Base-by-base conservation (phyloP, 2,113 vertebrate species). In the Holacanthus passer region DNA sequence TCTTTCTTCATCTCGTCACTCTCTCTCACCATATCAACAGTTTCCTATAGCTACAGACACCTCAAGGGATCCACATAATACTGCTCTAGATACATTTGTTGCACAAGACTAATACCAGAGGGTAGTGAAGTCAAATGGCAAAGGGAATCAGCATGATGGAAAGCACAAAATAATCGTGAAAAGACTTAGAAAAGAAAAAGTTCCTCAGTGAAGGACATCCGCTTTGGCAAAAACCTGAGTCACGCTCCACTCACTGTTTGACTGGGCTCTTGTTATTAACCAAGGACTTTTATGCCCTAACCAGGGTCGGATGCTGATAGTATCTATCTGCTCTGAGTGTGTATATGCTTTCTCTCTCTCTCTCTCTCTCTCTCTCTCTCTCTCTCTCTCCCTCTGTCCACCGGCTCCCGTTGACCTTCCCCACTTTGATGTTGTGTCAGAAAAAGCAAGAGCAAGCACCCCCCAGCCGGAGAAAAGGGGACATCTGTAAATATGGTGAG, bases 391-490 rank as follows among this genome's bases (percentile, higher is more conserved):
- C 89, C 83, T 91, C 66, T 87, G 82, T 91, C 89, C 76, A 84
- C 75, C 32, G 91, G 88, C 88, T 87, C 32, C 66, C n/a, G 75
- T 67, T 90, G 88, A 94, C 93, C 89, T 90, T 90, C 81, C 81
- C 82, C 65, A 29, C 79, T 81, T 86, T 90, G 76, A 79, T 82
- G 87, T 72, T 73, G 41, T 90, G 76, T 88, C 90, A 94, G 94
- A 82, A 94, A 94, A 91, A 92, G 88, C 89, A 94, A 94, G 92
- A 94, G 86, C 89, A 94, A 94, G 88, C 92, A 94, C 77, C 94
- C 94, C 53, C 88, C 89, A 29, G 90, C 92, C 0, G 93, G 94
- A 87, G 92, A 94, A 77, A 94, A 94, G 87, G 93, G 94, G 79
- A 94, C 94, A 55, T 94, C 94, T 85, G 93, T 94, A 84, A 92